These are phyloP conservation scores for Tribolium madens DNA, from an alignment of 1,140 invertebrate species.

Conservation along the genomic window DNA sequence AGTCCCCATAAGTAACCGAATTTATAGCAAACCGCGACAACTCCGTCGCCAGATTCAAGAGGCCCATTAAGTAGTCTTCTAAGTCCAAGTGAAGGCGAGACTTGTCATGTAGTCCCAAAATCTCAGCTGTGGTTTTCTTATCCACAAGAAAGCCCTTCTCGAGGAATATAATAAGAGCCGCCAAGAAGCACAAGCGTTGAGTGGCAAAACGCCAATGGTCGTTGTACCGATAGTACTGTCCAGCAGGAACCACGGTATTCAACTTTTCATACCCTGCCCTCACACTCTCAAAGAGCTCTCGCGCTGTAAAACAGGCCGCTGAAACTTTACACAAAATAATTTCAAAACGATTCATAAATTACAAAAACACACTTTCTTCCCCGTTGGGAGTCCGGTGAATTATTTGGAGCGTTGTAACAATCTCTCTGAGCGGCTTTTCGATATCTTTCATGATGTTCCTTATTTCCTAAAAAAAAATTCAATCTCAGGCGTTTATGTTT, in stretches of 20 bases:
- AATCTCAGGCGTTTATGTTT: conserved; percentile 16
- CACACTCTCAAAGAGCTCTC: conserved; percentile 71
- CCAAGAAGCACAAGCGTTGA: conserved; percentile 82
- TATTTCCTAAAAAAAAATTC: conserved; percentile 72
- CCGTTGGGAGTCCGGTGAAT: conserved; percentile 75
- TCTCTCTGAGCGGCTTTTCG: conserved; percentile 77
- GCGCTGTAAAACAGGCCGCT: conserved; percentile 70
- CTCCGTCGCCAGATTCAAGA: conserved; percentile 85
- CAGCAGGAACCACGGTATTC: conserved; percentile 70
- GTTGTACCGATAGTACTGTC: conserved; percentile 85
- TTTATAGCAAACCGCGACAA: conserved; percentile 88
- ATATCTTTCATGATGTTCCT: conserved; percentile 75
- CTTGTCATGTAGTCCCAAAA: conserved; percentile 73
- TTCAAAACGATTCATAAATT: not conserved
- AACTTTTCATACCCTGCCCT: conserved; percentile 72
- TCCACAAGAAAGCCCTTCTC: conserved; percentile 80
- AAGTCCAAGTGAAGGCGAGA: conserved; percentile 90
- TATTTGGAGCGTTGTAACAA: conserved; percentile 76
- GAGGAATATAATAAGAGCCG: conserved; percentile 83
- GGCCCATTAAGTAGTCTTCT: conserved; percentile 90
- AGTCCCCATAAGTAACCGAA: conserved; percentile 88
- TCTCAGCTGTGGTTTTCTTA: conserved; percentile 81
- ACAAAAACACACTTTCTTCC: conserved; percentile 68
- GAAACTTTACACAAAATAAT: conserved; percentile 66
- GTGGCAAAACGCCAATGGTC: conserved; percentile 89